These are phyloP conservation scores for Drosophila tropicalis DNA, from an alignment of 1,140 invertebrate genomes.

Conservation along the genomic window DNA sequence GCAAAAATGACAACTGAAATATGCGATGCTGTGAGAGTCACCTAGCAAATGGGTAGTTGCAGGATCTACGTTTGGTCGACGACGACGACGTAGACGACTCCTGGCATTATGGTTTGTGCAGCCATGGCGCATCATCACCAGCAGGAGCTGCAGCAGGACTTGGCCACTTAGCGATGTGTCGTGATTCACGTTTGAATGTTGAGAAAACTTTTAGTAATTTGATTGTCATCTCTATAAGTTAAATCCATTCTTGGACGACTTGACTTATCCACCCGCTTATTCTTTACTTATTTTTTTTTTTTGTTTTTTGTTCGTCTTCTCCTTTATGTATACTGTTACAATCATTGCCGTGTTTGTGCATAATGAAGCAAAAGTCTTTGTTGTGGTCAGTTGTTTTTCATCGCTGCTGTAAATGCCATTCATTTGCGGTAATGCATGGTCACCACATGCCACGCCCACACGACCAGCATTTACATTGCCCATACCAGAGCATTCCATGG, in stretches of 20 bases:
- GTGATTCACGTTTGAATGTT: not conserved
- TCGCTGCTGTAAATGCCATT: slow-evolving; percentile 46
- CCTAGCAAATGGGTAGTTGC: slow-evolving; percentile 32
- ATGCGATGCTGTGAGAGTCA: slow-evolving; percentile 59
- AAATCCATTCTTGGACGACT: slow-evolving; percentile 7
- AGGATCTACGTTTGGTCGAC: slow-evolving; percentile 28
- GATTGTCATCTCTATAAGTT: not conserved
- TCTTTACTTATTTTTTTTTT: not conserved
- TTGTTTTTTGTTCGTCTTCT: not conserved
- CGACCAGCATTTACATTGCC: slow-evolving; percentile 9
- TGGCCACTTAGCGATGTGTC: slow-evolving; percentile 7
- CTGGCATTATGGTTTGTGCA: slow-evolving; percentile 61
- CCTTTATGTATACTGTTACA: slow-evolving; percentile 6
- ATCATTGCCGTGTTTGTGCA: slow-evolving; percentile 62
- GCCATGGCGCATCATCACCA: slow-evolving; percentile 25
- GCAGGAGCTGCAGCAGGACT: not conserved
- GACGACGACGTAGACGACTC: not conserved
- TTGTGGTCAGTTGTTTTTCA: slow-evolving; percentile 50
- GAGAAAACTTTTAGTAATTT: not conserved
- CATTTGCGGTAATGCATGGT: slow-evolving; percentile 51
- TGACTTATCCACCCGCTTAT: slow-evolving; percentile 23
- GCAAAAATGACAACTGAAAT: slow-evolving; percentile 76
- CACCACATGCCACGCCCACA: slow-evolving; percentile 29
- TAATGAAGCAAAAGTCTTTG: slow-evolving; percentile 58
- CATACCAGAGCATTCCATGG: not conserved